Evolutionary conservation across 2,797 vertebrate species (phyloP).

Genomic region (Phoeniculus purpureus): DNA sequence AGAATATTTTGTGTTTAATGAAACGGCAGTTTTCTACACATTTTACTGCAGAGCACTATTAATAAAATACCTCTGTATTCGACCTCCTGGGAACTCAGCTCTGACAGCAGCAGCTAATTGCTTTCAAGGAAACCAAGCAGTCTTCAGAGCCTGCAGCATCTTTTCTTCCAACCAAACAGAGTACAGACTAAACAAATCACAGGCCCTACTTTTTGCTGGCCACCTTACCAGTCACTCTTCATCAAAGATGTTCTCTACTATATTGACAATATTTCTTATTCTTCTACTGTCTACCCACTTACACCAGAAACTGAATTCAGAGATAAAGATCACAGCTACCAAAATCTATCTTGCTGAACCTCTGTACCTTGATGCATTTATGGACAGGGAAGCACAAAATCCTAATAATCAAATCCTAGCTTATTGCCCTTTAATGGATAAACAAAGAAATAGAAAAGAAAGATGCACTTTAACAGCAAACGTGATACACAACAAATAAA

Average conservation of each 20-base stretch:
- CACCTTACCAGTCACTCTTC: not conserved
- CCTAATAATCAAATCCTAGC: not conserved
- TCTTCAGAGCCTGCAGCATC: not conserved
- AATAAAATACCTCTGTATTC: conserved; percentile 57
- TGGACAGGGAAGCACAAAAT: not conserved
- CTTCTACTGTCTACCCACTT: not conserved
- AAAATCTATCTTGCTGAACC: not conserved
- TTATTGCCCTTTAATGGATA: conserved; percentile 11
- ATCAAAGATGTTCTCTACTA: not conserved
- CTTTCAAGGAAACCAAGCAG: conserved; percentile 30
- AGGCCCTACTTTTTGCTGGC: not conserved
- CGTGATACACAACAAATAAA: not conserved
- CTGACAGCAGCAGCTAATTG: conserved; percentile 60
- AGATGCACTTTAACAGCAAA: not conserved
- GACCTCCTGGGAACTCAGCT: conserved; percentile 40
- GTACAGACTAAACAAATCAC: not conserved
- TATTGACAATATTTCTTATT: not conserved
- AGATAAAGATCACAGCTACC: not conserved
- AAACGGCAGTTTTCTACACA: conserved; percentile 48
- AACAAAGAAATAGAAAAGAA: conserved; percentile 25
- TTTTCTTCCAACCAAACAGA: conserved; percentile 27
- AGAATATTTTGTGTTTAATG: conserved; percentile 51
- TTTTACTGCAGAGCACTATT: conserved; percentile 54
- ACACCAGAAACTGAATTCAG: not conserved
- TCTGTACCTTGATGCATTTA: not conserved